Percentiles rank a stretch among this genome's conserved stretches.
These are phyloP conservation scores for Hycleus phaleratus DNA, from an alignment of 1,140 invertebrate genomes.

Conservation along the genomic window DNA sequence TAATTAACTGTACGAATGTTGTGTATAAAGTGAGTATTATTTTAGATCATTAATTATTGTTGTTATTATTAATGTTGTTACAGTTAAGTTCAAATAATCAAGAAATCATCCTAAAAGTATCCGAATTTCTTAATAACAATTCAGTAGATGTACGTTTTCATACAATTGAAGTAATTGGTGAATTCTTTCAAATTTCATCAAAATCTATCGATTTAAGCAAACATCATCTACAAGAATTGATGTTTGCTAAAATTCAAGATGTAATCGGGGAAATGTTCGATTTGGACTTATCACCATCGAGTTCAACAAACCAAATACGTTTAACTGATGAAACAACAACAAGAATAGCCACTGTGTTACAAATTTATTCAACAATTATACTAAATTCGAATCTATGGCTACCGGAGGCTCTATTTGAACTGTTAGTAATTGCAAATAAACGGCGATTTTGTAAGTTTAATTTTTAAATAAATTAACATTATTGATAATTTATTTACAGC, in stretches of 20 bases:
- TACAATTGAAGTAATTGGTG: conserved; percentile 36
- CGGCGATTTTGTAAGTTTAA: conserved; percentile 31
- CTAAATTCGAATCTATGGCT: conserved; percentile 38
- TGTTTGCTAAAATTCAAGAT: conserved; percentile 24
- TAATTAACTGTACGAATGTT: too few relatives aligned
- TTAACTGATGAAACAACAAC: conserved; percentile 39
- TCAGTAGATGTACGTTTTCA: conserved; percentile 40
- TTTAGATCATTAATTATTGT: too few relatives aligned
- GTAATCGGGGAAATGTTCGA: conserved; percentile 4
- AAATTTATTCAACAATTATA: conserved; percentile 39
- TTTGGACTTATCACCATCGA: not conserved
- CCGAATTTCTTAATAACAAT: conserved; percentile 35
- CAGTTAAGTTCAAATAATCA: not conserved
- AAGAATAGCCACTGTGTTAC: conserved; percentile 37
- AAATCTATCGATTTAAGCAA: conserved; percentile 19
- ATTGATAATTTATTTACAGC: not conserved
- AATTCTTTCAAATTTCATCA: conserved; percentile 31
- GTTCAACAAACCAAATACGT: conserved; percentile 10
- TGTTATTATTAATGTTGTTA: too few relatives aligned
- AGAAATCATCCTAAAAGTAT: conserved; percentile 30
- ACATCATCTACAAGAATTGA: conserved; percentile 32
- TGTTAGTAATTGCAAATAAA: conserved; percentile 38
- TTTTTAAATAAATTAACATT: not conserved
- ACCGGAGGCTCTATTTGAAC: conserved; percentile 36
- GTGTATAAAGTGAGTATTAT: too few relatives aligned